Percentiles rank a stretch among this genome's conserved stretches.
Evolutionary conservation across 2,888 invertebrate species (phyloP).

Genomic region (Gymnosoma rotundatum): DNA sequence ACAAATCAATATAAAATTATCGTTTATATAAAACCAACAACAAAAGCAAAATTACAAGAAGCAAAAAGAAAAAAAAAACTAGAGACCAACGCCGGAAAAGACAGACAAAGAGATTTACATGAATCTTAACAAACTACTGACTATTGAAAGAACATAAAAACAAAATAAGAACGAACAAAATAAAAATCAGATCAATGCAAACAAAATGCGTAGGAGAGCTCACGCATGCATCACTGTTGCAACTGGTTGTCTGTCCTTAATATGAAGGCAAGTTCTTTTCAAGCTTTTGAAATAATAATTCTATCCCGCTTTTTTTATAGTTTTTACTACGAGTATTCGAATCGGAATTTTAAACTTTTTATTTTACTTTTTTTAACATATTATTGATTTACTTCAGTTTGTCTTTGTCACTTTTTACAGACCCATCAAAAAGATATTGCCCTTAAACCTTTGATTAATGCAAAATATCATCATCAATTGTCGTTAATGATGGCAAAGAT

Average conservation of each 20-base stretch:
- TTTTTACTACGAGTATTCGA: not conserved
- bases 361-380: not conserved
- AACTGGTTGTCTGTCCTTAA: not conserved
- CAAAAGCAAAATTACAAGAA: not conserved
- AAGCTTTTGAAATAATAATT: not conserved
- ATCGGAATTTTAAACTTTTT: conserved; percentile 6
- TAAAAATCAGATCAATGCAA: not conserved
- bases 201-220: conserved; percentile 19
- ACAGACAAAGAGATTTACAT: conserved; percentile 47
- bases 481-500: conserved; percentile 51
- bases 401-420: conserved; percentile 41
- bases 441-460: conserved; percentile 39
- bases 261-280: not conserved
- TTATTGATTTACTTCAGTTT: conserved; percentile 23
- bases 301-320: not conserved
- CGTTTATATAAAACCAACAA: conserved; percentile 1
- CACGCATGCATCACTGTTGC: not conserved
- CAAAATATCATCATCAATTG: conserved; percentile 57
- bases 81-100: conserved; percentile 1
- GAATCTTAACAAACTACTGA: conserved; percentile 53
- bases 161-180: conserved; percentile 7
- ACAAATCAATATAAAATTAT: conserved; percentile 39
- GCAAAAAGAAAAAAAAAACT: not conserved
- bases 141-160: conserved; percentile 17
- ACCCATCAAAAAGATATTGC: conserved; percentile 43